Base-by-base conservation (phyloP, 2,113 vertebrate genomes). In the Nematolebias whitei region DNA sequence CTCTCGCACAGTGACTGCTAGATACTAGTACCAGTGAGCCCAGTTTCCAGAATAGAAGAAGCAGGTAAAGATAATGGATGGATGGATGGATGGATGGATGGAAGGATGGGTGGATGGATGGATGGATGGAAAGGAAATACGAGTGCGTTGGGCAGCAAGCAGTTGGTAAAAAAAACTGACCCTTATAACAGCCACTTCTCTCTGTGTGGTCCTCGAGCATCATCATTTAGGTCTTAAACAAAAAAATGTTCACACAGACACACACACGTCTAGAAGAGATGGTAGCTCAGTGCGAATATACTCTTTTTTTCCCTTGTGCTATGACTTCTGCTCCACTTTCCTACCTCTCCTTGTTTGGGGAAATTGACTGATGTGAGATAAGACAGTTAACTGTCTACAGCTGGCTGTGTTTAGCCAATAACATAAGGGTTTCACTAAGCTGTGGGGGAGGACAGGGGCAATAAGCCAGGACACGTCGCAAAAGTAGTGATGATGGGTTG, bases 351-450 rank as follows among this genome's bases (percentile, higher is more conserved):
- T 85, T 83, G 79, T 86, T 85, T 84, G 74, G 74, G 74, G 68
- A 87, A 87, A 88, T 90, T 82, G 57, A 88, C 89, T 65, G 68
- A 85, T 76, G 83, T 76, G 83, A 85, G 82, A 89, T 84, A 80
- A 90, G 85, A 81, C 85, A 72, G 86, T 91, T 90, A 91, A 88
- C 85, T 73, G 86, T 75, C 79, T 85, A 76, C 87, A 87, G 86
- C 83, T 89, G 90, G 76, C 74, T 81, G 80, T 90, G 90, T 89
- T 89, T 92, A 85, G 85, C 86, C 91, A 89, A 87, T 91, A 90
- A 90, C 87, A 89, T 61, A 64, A 26, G 66, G 79, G 71, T 59
- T 74, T 76, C 49, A 79, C 71, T 74, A 59, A 73, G 57, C 69
- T 68, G 57, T 63, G 67, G 63, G 61, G 74, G 79, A 68, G 69